A percentile compares a stretch with the other conserved stretches of the same genome.
These are phyloP conservation scores for Eulithis testata DNA, from an alignment of 2,888 invertebrate species.

Conservation along the genomic window DNA sequence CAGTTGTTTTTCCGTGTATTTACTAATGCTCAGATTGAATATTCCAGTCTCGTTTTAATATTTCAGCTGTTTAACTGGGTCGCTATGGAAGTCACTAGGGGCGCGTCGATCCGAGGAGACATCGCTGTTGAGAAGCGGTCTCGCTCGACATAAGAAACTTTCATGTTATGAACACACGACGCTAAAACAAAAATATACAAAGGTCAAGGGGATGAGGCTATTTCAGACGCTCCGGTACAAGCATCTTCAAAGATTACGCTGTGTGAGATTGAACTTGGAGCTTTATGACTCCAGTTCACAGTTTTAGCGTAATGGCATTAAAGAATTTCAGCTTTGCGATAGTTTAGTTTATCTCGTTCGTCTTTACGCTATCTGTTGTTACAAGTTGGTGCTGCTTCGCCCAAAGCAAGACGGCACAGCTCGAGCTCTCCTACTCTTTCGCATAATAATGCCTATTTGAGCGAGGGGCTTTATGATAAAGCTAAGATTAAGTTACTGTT, in stretches of 20 bases:
- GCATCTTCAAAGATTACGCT: conserved; percentile 19
- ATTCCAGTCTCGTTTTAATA: conserved; percentile 1
- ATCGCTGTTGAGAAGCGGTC: conserved; percentile 12
- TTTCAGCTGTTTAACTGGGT: conserved; percentile 1
- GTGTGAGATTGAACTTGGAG: conserved; percentile 22
- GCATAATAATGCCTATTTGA: background rate
- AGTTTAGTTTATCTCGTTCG: background rate
- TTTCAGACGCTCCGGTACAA: conserved; percentile 27
- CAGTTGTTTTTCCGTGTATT: conserved; percentile 2
- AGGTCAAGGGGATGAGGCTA: conserved; percentile 44
- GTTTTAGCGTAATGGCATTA: background rate
- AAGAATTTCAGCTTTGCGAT: background rate
- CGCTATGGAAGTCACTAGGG: conserved; percentile 4
- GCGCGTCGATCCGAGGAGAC: conserved; percentile 7
- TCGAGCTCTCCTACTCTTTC: background rate
- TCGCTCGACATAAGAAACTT: conserved; percentile 32
- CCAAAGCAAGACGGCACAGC: background rate
- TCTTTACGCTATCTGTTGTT: background rate
- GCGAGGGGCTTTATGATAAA: background rate
- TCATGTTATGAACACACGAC: conserved; percentile 29
- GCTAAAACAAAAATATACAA: conserved; percentile 41
- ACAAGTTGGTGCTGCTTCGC: background rate
- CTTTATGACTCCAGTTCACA: conserved; percentile 5
- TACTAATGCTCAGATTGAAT: background rate
- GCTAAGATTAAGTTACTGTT: background rate